Evolutionary conservation across 2,888 invertebrate genomes (phyloP).

Genomic region (Lasioglossum leucozonium): DNA sequence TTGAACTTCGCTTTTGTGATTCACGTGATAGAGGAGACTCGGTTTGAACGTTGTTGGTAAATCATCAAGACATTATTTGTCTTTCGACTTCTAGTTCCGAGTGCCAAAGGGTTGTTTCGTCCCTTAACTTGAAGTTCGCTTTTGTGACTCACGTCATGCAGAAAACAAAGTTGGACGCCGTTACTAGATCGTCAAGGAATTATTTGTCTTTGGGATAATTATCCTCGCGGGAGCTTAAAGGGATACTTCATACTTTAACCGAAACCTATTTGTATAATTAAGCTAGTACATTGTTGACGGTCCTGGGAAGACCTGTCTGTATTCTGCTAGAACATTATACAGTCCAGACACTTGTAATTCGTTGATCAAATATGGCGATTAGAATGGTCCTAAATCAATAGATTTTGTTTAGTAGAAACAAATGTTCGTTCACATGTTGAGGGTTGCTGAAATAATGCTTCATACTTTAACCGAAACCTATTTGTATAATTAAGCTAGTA

Average conservation of each 20-base stretch:
- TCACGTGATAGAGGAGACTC: not conserved
- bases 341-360: not conserved
- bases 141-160: not conserved
- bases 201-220: not conserved
- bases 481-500: not conserved
- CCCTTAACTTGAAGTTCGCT: not conserved
- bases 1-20: not conserved
- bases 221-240: not conserved
- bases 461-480: not conserved
- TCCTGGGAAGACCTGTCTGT: not conserved
- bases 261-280: not conserved
- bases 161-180: not conserved
- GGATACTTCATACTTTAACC: not conserved
- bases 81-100: not conserved
- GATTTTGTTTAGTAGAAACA: no score
- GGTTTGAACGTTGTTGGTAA: not conserved
- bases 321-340: not conserved
- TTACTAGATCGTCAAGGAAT: not conserved
- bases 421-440: no score
- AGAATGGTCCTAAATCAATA: no score
- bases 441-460: no score
- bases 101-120: not conserved
- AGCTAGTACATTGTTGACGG: not conserved
- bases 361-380: no score
- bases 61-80: not conserved